phyloP scores from a whole-genome alignment of 2,113 vertebrate species.

The Clarias gariepinus region DNA sequence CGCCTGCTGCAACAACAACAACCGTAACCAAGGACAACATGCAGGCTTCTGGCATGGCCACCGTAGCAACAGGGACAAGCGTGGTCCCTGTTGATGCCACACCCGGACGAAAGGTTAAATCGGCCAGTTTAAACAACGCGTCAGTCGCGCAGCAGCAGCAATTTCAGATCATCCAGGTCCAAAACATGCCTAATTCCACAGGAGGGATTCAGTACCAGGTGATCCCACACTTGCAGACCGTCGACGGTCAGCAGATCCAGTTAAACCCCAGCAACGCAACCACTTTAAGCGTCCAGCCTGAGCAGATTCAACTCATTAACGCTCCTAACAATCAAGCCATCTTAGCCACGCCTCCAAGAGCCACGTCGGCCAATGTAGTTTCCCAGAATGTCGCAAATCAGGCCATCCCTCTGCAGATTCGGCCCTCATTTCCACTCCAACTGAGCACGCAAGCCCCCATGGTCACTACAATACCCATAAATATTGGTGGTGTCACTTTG shows the following conservation, averaged over 20 bases:
- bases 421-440: constrained; percentile 92
- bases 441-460: constrained; percentile 89
- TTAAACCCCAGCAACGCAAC: constrained; percentile 82
- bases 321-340: constrained; percentile 90
- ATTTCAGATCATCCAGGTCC: constrained; percentile 93
- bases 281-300: constrained; percentile 76
- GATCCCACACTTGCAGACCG: constrained; percentile 95
- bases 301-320: constrained; percentile 95
- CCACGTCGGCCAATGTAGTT: constrained; percentile 82
- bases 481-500: constrained; percentile 93
- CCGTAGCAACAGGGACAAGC: constrained; percentile 70
- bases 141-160: constrained; percentile 73
- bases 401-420: constrained; percentile 91
- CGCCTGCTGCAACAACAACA: constrained; percentile 82
- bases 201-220: constrained; percentile 96
- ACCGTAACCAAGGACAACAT: constrained; percentile 86
- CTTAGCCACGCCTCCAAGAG: constrained; percentile 78
- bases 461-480: constrained; percentile 95
- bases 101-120: constrained; percentile 83
- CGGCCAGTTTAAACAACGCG: constrained; percentile 67
- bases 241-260: constrained; percentile 95
- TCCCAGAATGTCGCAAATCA: constrained; percentile 87
- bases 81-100: constrained; percentile 76
- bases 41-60: constrained; percentile 80
- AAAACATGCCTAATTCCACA: constrained; percentile 84